These are phyloP conservation scores for Ecliptopera silaceata DNA, from an alignment of 2,888 invertebrate species.

Conservation along the genomic window DNA sequence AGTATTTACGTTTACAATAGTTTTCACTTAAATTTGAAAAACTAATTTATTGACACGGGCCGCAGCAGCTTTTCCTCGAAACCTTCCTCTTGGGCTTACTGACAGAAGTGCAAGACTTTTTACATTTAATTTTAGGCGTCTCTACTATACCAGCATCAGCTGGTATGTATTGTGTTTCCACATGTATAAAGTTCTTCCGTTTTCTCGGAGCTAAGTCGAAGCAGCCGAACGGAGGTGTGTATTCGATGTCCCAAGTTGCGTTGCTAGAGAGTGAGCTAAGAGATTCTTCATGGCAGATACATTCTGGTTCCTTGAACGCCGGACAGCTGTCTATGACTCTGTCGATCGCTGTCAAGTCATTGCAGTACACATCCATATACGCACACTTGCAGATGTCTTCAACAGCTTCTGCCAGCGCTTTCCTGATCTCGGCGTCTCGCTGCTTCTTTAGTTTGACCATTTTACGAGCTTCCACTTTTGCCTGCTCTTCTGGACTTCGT, in stretches of 20 bases:
- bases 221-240: conserved; percentile 87
- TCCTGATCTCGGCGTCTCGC: conserved; percentile 78
- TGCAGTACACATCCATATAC: conserved; percentile 78
- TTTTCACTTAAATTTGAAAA: not conserved
- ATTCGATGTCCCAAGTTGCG: conserved; percentile 87
- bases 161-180: conserved; percentile 84
- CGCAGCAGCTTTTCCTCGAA: conserved; percentile 47
- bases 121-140: conserved; percentile 50
- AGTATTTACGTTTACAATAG: conserved; percentile 2
- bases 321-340: conserved; percentile 73
- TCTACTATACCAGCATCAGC: conserved; percentile 77
- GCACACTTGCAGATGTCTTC: conserved; percentile 78
- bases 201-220: conserved; percentile 83
- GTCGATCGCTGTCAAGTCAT: conserved; percentile 72
- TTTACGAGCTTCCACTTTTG: conserved; percentile 79
- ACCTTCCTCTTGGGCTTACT: conserved; percentile 44
- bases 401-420: conserved; percentile 71
- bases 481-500: conserved; percentile 78
- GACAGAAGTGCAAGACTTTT: conserved; percentile 52
- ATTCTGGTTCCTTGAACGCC: conserved; percentile 72
- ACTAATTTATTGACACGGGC: conserved; percentile 42
- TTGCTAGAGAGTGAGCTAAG: conserved; percentile 79
- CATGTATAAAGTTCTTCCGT: conserved; percentile 76
- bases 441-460: conserved; percentile 81
- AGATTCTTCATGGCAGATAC: conserved; percentile 68